These are phyloP conservation scores for Hymenopus coronatus DNA, from an alignment of 2,888 invertebrate genomes.

Conservation along the genomic window DNA sequence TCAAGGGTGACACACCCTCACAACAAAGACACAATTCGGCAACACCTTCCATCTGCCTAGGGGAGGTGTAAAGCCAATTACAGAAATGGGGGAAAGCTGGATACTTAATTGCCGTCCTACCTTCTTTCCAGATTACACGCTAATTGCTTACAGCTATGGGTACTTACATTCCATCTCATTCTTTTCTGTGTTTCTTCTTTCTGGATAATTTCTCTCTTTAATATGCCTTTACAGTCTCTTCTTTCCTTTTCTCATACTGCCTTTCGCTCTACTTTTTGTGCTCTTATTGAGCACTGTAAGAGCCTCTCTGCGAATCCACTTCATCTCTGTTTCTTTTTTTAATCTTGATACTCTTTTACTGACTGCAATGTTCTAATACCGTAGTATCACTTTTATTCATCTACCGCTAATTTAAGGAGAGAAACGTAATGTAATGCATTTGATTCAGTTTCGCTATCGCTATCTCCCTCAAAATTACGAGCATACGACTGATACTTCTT, in stretches of 20 bases:
- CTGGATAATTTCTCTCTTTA: background rate
- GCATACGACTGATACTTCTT: too few species aligned
- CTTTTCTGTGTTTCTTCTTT: background rate
- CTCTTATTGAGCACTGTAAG: background rate
- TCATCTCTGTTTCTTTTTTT: too few species aligned
- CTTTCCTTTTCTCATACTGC: background rate
- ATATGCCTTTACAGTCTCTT: background rate
- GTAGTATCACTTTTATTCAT: too few species aligned
- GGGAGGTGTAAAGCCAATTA: background rate
- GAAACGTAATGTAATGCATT: too few species aligned
- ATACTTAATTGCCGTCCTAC: background rate
- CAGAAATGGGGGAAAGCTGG: background rate
- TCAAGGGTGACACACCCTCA: background rate
- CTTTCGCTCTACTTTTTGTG: background rate
- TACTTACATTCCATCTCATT: background rate
- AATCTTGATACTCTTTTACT: too few species aligned
- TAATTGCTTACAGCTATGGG: background rate
- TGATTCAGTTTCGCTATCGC: too few species aligned
- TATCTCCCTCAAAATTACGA: too few species aligned
- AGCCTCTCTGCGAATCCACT: too few species aligned
- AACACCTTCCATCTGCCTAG: background rate
- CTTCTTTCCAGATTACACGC: background rate
- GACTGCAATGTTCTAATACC: too few species aligned
- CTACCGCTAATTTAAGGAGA: too few species aligned
- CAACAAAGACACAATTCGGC: background rate